These are phyloP conservation scores for Heliconius hortense DNA, from an alignment of 2,888 invertebrate genomes.

Conservation along the genomic window DNA sequence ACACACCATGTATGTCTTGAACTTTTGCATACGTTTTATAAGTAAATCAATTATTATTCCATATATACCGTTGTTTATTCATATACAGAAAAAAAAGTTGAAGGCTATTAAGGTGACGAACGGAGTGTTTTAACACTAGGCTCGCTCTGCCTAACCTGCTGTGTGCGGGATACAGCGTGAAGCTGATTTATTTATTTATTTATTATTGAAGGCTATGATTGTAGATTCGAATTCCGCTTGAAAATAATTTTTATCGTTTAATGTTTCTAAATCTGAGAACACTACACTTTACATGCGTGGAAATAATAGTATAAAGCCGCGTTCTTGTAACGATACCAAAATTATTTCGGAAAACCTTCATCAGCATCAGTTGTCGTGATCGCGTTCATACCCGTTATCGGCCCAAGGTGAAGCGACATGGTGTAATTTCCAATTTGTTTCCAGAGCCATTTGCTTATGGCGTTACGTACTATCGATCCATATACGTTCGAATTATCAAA, in stretches of 20 bases:
- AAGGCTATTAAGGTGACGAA: not conserved
- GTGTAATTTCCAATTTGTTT: conserved; percentile 39
- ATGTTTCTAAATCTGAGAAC: not conserved
- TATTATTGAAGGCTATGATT: not conserved
- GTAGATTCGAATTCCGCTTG: not conserved
- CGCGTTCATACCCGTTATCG: conserved; percentile 47
- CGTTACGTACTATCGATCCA: conserved; percentile 28
- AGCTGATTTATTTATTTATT: too few species aligned
- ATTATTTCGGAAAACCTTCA: conserved; percentile 32
- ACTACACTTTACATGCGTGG: too few species aligned
- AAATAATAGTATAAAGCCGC: not conserved
- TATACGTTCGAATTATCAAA: conserved; percentile 31
- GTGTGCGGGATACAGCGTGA: too few species aligned
- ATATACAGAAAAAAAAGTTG: not conserved
- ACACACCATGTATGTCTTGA: too few species aligned
- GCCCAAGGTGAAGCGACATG: conserved; percentile 42
- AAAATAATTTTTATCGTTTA: not conserved
- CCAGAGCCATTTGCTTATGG: conserved; percentile 35
- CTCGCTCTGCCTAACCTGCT: too few species aligned
- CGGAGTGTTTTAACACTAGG: too few species aligned
- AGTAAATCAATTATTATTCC: too few species aligned
- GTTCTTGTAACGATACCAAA: not conserved
- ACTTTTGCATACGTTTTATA: too few species aligned
- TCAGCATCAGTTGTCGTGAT: conserved; percentile 46
- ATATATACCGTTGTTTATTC: too few species aligned